Conservation (phyloP, 2,113 vertebrate species). For the Silurus glanis region DNA sequence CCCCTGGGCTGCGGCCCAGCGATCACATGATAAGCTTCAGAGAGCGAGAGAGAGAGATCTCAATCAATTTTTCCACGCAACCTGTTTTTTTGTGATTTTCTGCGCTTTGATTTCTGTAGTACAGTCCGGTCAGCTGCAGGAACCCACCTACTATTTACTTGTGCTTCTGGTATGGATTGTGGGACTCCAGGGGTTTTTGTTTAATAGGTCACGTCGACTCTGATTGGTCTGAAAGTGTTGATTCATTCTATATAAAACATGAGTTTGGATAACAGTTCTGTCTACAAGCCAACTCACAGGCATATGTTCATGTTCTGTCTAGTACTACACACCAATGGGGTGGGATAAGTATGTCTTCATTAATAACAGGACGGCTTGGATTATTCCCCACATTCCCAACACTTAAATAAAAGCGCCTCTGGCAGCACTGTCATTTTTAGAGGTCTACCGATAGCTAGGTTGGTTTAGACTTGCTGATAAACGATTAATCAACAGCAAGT, state of each 20-base stretch:
- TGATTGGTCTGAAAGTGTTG: background rate
- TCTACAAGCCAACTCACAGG: background rate
- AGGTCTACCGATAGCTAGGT: too few species aligned
- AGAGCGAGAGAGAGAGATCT: background rate
- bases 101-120: background rate
- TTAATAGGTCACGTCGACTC: background rate
- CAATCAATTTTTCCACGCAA: background rate
- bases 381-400: too few species aligned
- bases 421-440: background rate
- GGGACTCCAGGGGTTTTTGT: background rate
- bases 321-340: background rate
- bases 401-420: background rate
- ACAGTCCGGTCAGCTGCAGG: background rate
- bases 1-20: background rate
- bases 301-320: background rate
- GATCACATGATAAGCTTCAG: constrained; percentile 22
- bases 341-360: background rate
- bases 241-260: background rate
- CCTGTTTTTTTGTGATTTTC: background rate
- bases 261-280: background rate
- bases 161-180: background rate
- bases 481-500: too few species aligned
- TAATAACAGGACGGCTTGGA: too few species aligned
- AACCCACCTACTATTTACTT: background rate
- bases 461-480: too few species aligned